Percentiles rank a stretch among this genome's conserved stretches.
These are phyloP conservation scores for Dioctria rufipes DNA, from an alignment of 2,888 invertebrate genomes.

Conservation along the genomic window DNA sequence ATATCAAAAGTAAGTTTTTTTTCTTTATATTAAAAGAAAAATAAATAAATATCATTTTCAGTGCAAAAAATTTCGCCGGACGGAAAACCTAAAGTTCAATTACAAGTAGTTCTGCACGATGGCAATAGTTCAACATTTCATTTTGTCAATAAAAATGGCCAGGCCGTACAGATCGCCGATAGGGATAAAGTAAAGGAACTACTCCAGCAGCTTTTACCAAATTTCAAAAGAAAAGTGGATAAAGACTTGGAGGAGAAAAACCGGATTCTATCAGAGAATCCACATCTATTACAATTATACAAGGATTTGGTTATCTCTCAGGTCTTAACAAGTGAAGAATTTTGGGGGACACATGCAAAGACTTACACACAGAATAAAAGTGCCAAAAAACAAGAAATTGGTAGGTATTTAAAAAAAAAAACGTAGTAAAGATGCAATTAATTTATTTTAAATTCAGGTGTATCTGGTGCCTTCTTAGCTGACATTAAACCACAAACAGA, in stretches of 20 bases:
- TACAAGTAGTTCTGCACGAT: constrained; percentile 96
- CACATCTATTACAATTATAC: constrained; percentile 92
- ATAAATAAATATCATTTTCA: constrained; percentile 71
- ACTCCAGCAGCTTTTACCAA: constrained; percentile 90
- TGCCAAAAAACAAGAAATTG: constrained; percentile 87
- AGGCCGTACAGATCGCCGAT: constrained; percentile 88
- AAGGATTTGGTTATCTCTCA: constrained; percentile 97
- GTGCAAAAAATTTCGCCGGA: constrained; percentile 98
- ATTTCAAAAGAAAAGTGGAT: constrained; percentile 93
- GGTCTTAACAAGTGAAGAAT: constrained; percentile 96
- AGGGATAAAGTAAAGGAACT: constrained; percentile 94
- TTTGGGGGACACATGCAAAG: constrained; percentile 93
- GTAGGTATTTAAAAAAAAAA: constrained; percentile 70
- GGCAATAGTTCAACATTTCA: constrained; percentile 97
- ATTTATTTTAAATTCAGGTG: constrained; percentile 71
- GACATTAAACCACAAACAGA: constrained; percentile 98
- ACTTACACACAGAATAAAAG: constrained; percentile 82
- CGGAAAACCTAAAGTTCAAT: constrained; percentile 97
- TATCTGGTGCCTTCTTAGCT: constrained; percentile 85
- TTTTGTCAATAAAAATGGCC: constrained; percentile 91
- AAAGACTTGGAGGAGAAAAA: constrained; percentile 93
- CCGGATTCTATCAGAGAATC: constrained; percentile 90
- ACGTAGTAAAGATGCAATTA: background rate
- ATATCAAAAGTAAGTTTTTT: constrained; percentile 88
- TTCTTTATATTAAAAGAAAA: background rate